Percentiles rank a stretch among this genome's conserved stretches.
These are phyloP conservation scores for Drosophila pectinifera DNA, from an alignment of 1,140 invertebrate species.

Conservation along the genomic window DNA sequence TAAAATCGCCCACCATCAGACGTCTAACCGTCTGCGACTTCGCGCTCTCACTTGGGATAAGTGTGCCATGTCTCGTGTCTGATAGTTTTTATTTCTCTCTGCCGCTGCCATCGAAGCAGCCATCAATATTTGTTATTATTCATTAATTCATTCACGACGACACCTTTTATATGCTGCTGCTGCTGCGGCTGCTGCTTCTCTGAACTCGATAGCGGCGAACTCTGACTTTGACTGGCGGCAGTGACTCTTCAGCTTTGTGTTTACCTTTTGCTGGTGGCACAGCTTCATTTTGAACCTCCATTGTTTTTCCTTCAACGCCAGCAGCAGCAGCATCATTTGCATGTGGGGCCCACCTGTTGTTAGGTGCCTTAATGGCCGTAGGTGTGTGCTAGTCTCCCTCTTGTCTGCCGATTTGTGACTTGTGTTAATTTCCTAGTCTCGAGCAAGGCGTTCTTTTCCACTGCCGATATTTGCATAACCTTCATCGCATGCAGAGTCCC, in stretches of 20 bases:
- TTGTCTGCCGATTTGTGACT: conserved; percentile 57
- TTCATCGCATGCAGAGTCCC: conserved; percentile 36
- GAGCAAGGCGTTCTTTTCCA: conserved; percentile 49
- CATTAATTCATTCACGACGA: conserved; percentile 78
- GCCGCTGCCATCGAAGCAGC: conserved; percentile 39
- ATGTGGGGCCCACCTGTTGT: conserved; percentile 30
- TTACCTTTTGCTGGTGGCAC: conserved; percentile 31
- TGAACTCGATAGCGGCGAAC: conserved; percentile 63
- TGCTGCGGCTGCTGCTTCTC: conserved; percentile 5
- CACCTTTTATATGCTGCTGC: conserved; percentile 53
- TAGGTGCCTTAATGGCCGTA: conserved; percentile 27
- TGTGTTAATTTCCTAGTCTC: conserved; percentile 75
- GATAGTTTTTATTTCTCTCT: conserved; percentile 15
- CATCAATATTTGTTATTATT: conserved; percentile 63
- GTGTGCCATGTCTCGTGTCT: conserved; percentile 52
- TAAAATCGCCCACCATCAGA: conserved; percentile 67
- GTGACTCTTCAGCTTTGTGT: conserved; percentile 42
- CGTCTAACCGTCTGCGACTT: conserved; percentile 56
- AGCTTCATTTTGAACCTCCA: conserved; percentile 34
- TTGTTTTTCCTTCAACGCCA: conserved; percentile 35
- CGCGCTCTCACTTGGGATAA: conserved; percentile 32
- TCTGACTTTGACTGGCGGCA: conserved; percentile 56
- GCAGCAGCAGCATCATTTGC: conserved; percentile 29
- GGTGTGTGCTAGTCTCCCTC: conserved; percentile 27
- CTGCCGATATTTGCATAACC: conserved; percentile 64